Conservation (phyloP, 92 coral and sea anemone species). For the Heteractis magnifica region DNA sequence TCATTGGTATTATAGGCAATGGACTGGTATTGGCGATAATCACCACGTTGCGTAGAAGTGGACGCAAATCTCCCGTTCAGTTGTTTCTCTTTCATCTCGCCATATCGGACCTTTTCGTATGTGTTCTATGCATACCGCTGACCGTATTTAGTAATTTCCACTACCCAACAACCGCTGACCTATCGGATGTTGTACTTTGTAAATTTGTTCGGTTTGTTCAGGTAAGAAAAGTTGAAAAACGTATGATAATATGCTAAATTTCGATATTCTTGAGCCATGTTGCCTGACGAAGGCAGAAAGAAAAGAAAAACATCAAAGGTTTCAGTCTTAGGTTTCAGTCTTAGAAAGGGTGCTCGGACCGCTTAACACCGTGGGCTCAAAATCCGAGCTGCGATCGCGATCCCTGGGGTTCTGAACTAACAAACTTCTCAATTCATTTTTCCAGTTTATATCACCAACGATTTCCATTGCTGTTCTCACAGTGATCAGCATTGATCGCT, state of each 20-base stretch:
- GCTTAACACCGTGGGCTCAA: too few relatives aligned
- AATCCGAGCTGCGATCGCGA: too few relatives aligned
- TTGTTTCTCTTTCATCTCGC: constrained; percentile 60
- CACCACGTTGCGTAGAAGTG: constrained; percentile 48
- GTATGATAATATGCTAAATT: too few relatives aligned
- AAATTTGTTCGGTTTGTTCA: constrained; percentile 54
- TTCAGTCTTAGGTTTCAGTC: too few relatives aligned
- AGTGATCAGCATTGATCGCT: constrained; percentile 36
- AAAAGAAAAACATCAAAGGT: too few relatives aligned
- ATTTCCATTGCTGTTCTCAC: constrained; percentile 35
- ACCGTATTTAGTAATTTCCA: constrained; percentile 57
- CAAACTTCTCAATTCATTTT: not conserved
- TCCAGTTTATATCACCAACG: constrained; percentile 40
- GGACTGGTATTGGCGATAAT: constrained; percentile 58
- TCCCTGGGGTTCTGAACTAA: too few relatives aligned
- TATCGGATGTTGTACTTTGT: constrained; percentile 36
- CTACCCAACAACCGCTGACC: constrained; percentile 39
- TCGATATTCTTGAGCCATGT: too few relatives aligned
- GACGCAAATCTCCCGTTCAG: constrained; percentile 59
- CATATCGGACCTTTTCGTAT: constrained; percentile 62
- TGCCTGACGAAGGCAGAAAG: too few relatives aligned
- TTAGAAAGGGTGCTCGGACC: too few relatives aligned
- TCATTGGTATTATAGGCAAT: constrained; percentile 56
- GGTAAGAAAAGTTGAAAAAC: constrained; percentile 21
- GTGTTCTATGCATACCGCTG: constrained; percentile 63